These are phyloP conservation scores for Chaunax sp. DNA, from an alignment of 2,797 vertebrate genomes.

Conservation along the genomic window DNA sequence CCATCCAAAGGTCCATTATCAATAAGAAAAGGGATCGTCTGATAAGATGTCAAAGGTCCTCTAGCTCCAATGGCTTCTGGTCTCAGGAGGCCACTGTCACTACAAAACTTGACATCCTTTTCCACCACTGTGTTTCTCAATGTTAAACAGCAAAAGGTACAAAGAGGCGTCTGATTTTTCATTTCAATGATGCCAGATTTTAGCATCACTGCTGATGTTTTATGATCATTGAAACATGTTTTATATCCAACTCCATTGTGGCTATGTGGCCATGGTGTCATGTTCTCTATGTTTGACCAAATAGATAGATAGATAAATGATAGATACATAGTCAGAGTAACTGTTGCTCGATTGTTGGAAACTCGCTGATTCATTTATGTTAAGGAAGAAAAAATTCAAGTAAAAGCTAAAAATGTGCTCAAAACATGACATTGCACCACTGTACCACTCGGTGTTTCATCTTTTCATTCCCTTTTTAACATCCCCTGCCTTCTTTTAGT, in stretches of 20 bases:
- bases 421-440: constrained; percentile 1
- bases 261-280: neutral
- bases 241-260: constrained; percentile 7
- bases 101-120: constrained; percentile 52
- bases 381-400: constrained; percentile 15
- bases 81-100: constrained; percentile 61
- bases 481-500: constrained; percentile 15
- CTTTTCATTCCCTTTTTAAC: neutral
- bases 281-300: neutral
- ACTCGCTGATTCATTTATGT: constrained; percentile 22
- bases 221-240: constrained; percentile 29
- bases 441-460: neutral
- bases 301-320: neutral
- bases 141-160: constrained; percentile 33
- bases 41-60: constrained; percentile 25
- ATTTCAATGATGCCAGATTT: constrained; percentile 44
- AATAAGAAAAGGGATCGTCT: neutral
- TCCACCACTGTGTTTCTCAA: constrained; percentile 54
- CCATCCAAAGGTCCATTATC: constrained; percentile 14
- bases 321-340: neutral
- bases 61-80: constrained; percentile 36
- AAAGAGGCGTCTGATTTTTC: constrained; percentile 36
- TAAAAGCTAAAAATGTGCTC: constrained; percentile 16
- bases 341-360: constrained; percentile 3
- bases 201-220: constrained; percentile 28